Conservation (phyloP, 2,113 vertebrate genomes). For the Raja brachyura region DNA sequence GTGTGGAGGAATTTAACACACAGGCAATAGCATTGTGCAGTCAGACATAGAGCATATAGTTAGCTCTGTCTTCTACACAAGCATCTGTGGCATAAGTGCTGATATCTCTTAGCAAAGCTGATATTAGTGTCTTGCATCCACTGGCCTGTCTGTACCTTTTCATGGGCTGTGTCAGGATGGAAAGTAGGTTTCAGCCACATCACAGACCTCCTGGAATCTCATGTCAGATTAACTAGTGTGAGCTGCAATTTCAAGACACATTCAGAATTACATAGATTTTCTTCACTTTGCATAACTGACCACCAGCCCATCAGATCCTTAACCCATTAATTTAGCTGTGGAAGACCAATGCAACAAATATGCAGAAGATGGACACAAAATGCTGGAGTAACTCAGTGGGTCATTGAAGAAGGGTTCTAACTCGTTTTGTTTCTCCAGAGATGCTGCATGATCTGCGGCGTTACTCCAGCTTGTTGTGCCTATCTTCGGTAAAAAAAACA, state of each 20-base stretch:
- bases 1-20: background rate
- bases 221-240: background rate
- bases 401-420: too few species aligned
- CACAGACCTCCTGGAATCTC: background rate
- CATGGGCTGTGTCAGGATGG: background rate
- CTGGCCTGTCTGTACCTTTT: background rate
- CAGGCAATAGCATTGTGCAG: background rate
- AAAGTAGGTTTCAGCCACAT: background rate
- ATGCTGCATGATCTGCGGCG: too few species aligned
- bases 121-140: background rate
- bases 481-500: too few species aligned
- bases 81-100: background rate
- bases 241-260: background rate
- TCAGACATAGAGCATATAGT: background rate
- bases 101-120: background rate
- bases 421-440: too few species aligned
- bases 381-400: too few species aligned
- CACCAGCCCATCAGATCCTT: background rate
- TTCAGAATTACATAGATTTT: background rate
- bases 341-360: background rate
- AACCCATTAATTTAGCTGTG: background rate
- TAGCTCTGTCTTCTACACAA: background rate
- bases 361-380: too few species aligned
- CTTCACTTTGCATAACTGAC: background rate
- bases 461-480: too few species aligned